Evolutionary conservation across 2,113 vertebrate genomes (phyloP).

Genomic region (Motacilla tschutschensis): DNA sequence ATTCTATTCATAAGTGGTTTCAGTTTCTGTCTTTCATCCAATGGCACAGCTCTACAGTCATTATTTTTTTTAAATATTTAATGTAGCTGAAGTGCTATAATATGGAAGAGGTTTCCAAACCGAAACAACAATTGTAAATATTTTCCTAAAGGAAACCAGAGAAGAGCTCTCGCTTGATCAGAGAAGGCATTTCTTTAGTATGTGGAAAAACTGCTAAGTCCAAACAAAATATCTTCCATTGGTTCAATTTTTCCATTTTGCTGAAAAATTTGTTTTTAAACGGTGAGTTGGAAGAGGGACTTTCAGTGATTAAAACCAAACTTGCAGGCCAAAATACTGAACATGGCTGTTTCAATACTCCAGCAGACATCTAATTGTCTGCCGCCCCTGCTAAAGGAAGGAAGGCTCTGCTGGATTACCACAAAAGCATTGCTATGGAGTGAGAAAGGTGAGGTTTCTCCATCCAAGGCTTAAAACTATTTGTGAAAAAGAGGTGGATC

Average conservation of each 20-base stretch:
- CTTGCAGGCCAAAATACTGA: background rate
- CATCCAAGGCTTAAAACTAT: background rate
- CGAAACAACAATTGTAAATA: slow-evolving; percentile 22
- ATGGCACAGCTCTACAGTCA: background rate
- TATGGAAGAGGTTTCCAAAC: slow-evolving; percentile 16
- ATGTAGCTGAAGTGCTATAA: slow-evolving; percentile 20
- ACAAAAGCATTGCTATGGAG: background rate
- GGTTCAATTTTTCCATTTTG: background rate
- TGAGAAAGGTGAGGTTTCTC: background rate
- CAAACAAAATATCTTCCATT: slow-evolving; percentile 18
- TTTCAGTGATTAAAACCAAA: background rate
- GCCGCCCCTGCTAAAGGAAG: background rate
- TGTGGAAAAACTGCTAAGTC: slow-evolving; percentile 29
- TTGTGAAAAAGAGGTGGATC: background rate
- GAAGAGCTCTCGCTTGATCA: background rate
- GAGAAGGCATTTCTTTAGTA: background rate
- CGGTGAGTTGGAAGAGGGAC: background rate
- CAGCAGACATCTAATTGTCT: background rate
- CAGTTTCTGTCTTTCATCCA: slow-evolving; percentile 27
- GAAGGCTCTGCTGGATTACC: background rate
- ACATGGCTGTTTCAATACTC: background rate
- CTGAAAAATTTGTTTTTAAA: background rate
- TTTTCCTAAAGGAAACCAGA: slow-evolving; percentile 28
- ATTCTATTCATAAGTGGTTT: background rate
- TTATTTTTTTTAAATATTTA: slow-evolving; percentile 20